Percentiles rank a stretch among this genome's conserved stretches.
Conservation (phyloP, 2,113 vertebrate genomes). For the Acanthisitta chloris region DNA sequence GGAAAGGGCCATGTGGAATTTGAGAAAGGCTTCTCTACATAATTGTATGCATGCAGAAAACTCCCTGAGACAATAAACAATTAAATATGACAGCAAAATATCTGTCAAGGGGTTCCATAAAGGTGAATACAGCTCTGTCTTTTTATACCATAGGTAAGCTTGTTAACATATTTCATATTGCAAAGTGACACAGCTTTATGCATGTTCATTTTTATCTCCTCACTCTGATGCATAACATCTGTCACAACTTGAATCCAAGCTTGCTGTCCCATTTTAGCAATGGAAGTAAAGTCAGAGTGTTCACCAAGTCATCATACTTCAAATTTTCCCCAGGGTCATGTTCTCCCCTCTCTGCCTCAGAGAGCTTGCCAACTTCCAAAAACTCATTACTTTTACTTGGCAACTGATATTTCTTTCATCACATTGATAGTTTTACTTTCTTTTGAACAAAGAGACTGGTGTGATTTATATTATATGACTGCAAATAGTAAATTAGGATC, state of each 20-base stretch:
- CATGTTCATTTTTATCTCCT: neutral
- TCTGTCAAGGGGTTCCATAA: neutral
- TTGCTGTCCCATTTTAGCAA: neutral
- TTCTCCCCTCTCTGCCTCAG: neutral
- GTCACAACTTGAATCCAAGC: neutral
- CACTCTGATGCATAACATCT: neutral
- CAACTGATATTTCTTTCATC: conserved; percentile 8
- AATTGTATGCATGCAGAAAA: neutral
- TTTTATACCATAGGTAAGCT: neutral
- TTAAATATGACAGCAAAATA: neutral
- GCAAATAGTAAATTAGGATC: neutral
- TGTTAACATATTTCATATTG: neutral
- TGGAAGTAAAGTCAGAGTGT: neutral
- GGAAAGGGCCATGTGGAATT: neutral
- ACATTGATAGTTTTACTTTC: neutral
- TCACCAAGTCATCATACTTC: neutral
- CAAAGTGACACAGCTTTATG: neutral
- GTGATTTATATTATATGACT: neutral
- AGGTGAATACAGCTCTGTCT: neutral
- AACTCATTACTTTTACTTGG: conserved; percentile 1
- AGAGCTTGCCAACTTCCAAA: neutral
- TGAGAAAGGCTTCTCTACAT: neutral
- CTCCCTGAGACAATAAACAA: neutral
- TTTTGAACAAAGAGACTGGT: neutral
- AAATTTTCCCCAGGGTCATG: neutral